Conservation (phyloP, 1,140 invertebrate genomes). For the Procambarus virginalis region DNA sequence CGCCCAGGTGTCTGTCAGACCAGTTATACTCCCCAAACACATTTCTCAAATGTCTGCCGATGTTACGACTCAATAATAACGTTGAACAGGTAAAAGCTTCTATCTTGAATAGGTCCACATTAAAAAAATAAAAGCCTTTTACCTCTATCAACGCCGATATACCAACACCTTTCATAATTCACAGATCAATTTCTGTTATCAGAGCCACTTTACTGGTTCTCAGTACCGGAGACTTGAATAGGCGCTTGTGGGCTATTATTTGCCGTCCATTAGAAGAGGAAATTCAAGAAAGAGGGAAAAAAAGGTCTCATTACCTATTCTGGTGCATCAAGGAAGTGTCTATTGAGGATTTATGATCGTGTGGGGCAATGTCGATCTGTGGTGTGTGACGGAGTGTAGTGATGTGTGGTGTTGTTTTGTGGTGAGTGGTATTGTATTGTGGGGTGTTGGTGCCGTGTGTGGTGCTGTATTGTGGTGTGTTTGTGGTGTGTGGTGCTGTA, state of each 20-base stretch:
- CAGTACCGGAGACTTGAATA: constrained; percentile 2
- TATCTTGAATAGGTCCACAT: background rate
- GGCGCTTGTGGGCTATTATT: background rate
- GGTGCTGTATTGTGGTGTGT: background rate
- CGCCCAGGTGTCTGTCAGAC: background rate
- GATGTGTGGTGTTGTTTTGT: background rate
- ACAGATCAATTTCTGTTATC: constrained; percentile 14
- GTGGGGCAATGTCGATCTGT: background rate
- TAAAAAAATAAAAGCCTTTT: background rate
- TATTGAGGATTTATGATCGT: background rate
- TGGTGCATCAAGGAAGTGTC: background rate
- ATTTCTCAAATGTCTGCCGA: background rate
- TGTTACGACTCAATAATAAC: background rate
- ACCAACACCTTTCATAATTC: constrained; percentile 15
- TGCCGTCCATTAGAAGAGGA: background rate
- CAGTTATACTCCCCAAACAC: background rate
- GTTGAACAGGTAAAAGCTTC: background rate
- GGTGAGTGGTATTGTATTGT: background rate
- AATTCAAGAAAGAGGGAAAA: background rate
- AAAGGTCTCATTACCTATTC: background rate
- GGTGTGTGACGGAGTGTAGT: background rate
- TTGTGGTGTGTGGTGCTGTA: background rate
- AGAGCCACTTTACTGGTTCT: background rate
- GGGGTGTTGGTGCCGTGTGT: too few relatives aligned
- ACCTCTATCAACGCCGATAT: constrained; percentile 13